These are phyloP conservation scores for Pipistrellus pipistrellus DNA, from an alignment of 2,797 vertebrate species.

Conservation along the genomic window DNA sequence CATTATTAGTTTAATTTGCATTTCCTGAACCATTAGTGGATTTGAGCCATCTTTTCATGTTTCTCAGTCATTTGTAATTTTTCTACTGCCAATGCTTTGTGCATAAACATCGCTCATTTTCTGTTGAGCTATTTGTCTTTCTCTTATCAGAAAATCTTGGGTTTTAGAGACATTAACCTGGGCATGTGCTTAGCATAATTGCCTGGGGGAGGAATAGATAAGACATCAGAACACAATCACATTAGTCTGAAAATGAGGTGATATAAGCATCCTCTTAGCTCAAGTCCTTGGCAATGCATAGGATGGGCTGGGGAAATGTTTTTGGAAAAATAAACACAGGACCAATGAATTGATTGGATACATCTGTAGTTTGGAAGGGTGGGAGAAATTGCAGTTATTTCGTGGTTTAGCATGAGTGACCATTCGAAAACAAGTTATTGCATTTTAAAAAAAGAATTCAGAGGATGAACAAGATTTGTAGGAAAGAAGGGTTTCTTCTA, in stretches of 20 bases:
- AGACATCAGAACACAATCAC: not conserved
- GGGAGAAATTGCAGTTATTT: not conserved
- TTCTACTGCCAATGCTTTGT: not conserved
- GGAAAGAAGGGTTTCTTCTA: not conserved
- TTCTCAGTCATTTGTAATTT: conserved; percentile 45
- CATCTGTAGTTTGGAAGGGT: not conserved
- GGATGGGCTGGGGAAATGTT: not conserved
- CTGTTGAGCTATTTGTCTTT: conserved; percentile 11
- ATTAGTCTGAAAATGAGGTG: conserved; percentile 27
- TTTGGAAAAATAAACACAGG: not conserved
- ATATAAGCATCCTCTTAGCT: not conserved
- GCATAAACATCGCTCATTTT: conserved; percentile 44
- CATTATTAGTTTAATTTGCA: conserved; percentile 59
- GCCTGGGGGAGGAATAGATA: not conserved
- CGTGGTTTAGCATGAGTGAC: conserved; percentile 31
- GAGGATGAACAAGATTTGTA: not conserved
- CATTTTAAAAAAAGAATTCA: conserved; percentile 19
- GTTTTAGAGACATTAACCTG: conserved; percentile 57
- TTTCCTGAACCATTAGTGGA: conserved; percentile 31
- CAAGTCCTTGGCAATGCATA: not conserved
- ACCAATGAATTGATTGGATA: not conserved
- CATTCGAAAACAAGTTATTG: not conserved
- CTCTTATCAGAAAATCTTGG: conserved; percentile 39
- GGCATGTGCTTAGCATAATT: not conserved
- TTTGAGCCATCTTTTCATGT: conserved; percentile 18